A percentile compares a stretch with the other conserved stretches of the same genome.
phyloP scores from a whole-genome alignment of 2,888 invertebrate species.

The Acronicta leporina region DNA sequence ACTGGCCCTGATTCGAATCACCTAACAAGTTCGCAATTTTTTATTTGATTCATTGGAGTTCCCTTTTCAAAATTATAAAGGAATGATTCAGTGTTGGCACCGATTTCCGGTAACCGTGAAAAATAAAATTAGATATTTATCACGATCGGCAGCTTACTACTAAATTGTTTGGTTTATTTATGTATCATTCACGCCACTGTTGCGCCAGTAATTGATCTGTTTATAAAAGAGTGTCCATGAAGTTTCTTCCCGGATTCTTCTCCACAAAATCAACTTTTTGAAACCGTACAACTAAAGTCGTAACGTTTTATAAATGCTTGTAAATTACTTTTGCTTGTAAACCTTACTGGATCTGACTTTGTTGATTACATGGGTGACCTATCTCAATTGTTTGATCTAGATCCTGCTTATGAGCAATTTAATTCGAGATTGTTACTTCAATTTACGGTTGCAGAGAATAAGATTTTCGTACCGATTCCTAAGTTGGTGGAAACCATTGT shows the following conservation, averaged over 20 bases:
- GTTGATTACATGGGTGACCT: neutral
- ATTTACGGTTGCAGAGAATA: too few species aligned
- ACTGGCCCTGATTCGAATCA: constrained; percentile 34
- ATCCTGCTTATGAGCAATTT: neutral
- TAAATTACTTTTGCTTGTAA: too few species aligned
- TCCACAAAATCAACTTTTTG: too few species aligned
- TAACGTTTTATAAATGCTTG: too few species aligned
- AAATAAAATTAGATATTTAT: neutral
- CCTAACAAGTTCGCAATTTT: too few species aligned
- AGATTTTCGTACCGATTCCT: too few species aligned
- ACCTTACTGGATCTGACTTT: too few species aligned
- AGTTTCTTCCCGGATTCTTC: too few species aligned
- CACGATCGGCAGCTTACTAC: too few species aligned
- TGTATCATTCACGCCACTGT: neutral
- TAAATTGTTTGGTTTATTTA: neutral
- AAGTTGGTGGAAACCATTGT: too few species aligned
- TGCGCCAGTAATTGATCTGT: neutral
- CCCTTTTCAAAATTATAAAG: constrained; percentile 20
- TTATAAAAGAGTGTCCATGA: too few species aligned
- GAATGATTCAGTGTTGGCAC: constrained; percentile 20
- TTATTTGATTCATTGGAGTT: constrained; percentile 38
- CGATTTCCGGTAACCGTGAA: neutral
- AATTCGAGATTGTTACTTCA: neutral
- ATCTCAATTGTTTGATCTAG: neutral
- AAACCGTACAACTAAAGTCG: too few species aligned